Evolutionary conservation across 2,888 invertebrate species (phyloP).

Genomic region (Diogma glabrata): DNA sequence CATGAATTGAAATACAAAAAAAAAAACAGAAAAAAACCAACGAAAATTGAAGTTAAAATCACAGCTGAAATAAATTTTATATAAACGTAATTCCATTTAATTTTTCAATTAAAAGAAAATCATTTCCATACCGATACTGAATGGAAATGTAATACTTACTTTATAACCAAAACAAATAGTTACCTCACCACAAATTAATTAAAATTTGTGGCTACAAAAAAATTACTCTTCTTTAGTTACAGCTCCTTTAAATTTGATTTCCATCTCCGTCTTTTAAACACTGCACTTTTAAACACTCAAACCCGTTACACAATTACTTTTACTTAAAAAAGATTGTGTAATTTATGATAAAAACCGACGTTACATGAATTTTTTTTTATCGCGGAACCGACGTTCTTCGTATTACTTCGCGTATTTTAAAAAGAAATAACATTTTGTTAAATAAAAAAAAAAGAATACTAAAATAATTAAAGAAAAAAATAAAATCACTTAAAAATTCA

Average conservation of each 20-base stretch:
- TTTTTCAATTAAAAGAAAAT: slow-evolving; percentile 21
- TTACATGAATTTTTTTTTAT: too few relatives aligned
- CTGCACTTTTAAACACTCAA: slow-evolving; percentile 8
- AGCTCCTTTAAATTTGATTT: too few relatives aligned
- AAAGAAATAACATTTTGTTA: too few relatives aligned
- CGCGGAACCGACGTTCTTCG: too few relatives aligned
- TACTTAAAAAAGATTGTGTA: slow-evolving; percentile 7
- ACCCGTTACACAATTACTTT: not conserved
- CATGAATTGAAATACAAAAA: slow-evolving; percentile 20
- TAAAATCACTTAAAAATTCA: too few relatives aligned
- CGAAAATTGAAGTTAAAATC: slow-evolving; percentile 23
- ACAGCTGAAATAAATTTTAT: slow-evolving; percentile 14
- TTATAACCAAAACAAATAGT: slow-evolving; percentile 14
- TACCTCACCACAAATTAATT: slow-evolving; percentile 28
- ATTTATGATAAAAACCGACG: too few relatives aligned
- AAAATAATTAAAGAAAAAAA: too few relatives aligned
- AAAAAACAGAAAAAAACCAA: slow-evolving; percentile 17
- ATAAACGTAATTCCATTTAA: slow-evolving; percentile 9
- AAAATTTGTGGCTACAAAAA: slow-evolving; percentile 27
- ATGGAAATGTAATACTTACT: slow-evolving; percentile 42
- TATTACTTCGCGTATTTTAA: too few relatives aligned
- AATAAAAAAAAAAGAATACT: too few relatives aligned
- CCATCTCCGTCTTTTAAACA: too few relatives aligned
- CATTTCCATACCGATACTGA: slow-evolving; percentile 44
- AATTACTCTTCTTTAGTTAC: not conserved